Evolutionary conservation across 2,888 invertebrate genomes (phyloP).

Genomic region (Arge pagana): DNA sequence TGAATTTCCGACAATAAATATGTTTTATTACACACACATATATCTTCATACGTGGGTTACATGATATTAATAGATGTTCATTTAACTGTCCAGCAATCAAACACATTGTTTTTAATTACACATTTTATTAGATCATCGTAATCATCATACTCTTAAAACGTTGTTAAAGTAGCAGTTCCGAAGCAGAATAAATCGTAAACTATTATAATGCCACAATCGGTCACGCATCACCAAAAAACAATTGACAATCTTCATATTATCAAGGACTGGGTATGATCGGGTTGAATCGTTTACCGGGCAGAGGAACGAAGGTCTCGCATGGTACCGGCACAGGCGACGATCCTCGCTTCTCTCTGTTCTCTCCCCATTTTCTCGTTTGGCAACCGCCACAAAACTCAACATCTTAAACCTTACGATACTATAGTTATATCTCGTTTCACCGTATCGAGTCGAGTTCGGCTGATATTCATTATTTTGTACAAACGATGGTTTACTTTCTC

Average conservation of each 20-base stretch:
- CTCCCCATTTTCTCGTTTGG: neutral
- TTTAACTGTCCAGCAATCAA: slow-evolving; percentile 60
- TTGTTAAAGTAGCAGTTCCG: slow-evolving; percentile 39
- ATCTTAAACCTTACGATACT: slow-evolving; percentile 3
- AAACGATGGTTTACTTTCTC: slow-evolving; percentile 29
- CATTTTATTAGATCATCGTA: slow-evolving; percentile 46
- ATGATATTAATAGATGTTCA: slow-evolving; percentile 58
- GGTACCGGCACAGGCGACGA: slow-evolving; percentile 30
- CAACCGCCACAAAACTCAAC: slow-evolving; percentile 5
- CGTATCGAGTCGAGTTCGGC: slow-evolving; percentile 26
- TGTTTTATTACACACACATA: slow-evolving; percentile 59
- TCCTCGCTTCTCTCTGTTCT: neutral
- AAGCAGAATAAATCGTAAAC: slow-evolving; percentile 33
- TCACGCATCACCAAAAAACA: slow-evolving; percentile 29
- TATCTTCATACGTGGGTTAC: slow-evolving; percentile 58
- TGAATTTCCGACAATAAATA: slow-evolving; percentile 55
- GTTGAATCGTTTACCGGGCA: no score
- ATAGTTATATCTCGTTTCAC: slow-evolving; percentile 6
- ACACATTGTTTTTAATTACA: slow-evolving; percentile 54
- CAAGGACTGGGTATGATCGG: no score
- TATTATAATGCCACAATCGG: slow-evolving; percentile 28
- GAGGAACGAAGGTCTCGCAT: slow-evolving; percentile 22
- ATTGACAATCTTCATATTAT: slow-evolving; percentile 24
- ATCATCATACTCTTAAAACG: slow-evolving; percentile 39
- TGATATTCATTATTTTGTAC: slow-evolving; percentile 31